Base-by-base conservation (phyloP, 1,140 invertebrate genomes). In the Nasonia vitripennis region DNA sequence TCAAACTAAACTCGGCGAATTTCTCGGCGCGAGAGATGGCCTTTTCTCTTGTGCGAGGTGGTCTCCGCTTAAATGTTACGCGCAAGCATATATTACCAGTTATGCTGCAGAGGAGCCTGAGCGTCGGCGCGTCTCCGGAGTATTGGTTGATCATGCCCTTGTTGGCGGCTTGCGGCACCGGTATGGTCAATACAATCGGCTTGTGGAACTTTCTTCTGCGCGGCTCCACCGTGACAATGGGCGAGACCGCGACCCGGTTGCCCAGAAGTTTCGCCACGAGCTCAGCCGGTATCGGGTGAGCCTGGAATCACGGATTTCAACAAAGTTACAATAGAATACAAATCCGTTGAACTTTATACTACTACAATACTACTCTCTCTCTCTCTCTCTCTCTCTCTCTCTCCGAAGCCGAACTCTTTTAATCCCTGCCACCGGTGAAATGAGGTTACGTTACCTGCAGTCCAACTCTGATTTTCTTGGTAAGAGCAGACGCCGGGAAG, bases 151-250 rank as follows among this genome's bases (percentile, higher is more conserved):
- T 97, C 97, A 98, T 98, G 79, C 97, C 96, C 90, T 96, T 96
- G 86, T 96, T 96, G 55, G 96, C 96, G 55, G 97, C 96, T 91
- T 97, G 97, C 17, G 98, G 98, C 79, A 99, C 95, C 17, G 98
- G 98, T 91, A 99, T 98, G 67, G 98, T 99, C 87, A 99, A 94
- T 86, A 98, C 99, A 90, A 99, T 99, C 55, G 97, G 96, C 93
- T 98, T 98, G 93, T 99, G 98, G 95, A 99, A 99, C 94, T 99
- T 99, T 85, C 98, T 94, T 86, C 98, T 94, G 48, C 98, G 93
- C 27, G 98, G 98, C 93, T 99, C 98, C 20, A 99, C 98, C 0
- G 98, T 99, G n/a, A 99, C 97, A 84, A 99, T 98, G 34, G 98
- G 98, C 82, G 97, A 98, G 20, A 98, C 97, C 9, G 98, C 98